These are phyloP conservation scores for Archilochus colubris DNA, from an alignment of 2,113 vertebrate species.

Conservation along the genomic window DNA sequence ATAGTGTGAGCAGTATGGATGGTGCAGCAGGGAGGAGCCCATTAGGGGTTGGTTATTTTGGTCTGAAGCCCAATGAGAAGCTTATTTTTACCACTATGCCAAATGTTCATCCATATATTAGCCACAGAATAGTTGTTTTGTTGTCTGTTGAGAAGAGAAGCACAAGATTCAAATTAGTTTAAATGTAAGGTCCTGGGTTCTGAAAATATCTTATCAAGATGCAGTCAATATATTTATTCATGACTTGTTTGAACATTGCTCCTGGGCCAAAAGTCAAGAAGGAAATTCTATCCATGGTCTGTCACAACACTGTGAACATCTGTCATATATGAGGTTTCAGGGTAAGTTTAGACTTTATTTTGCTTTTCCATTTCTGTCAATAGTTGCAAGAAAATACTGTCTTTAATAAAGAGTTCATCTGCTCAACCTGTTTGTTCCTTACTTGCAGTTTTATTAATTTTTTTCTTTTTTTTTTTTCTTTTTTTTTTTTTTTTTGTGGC, in stretches of 20 bases:
- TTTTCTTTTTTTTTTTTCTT: background rate
- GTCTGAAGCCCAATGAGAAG: background rate
- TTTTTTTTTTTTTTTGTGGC: background rate
- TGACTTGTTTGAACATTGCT: background rate
- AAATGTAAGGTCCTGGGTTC: background rate
- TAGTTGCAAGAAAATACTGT: background rate
- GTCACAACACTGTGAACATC: background rate
- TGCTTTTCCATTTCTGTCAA: background rate
- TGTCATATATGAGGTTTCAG: background rate
- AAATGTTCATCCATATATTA: background rate
- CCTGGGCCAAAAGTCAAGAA: background rate
- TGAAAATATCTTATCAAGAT: background rate
- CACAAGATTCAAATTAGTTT: background rate
- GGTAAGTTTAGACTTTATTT: background rate
- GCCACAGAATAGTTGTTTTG: background rate
- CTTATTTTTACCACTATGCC: background rate
- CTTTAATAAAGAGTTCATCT: background rate
- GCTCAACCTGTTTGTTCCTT: conserved; percentile 22
- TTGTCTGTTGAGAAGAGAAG: background rate
- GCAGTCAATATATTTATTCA: background rate
- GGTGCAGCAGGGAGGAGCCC: background rate
- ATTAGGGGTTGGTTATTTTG: fast-evolving
- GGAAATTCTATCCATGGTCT: background rate
- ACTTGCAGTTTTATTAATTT: background rate
- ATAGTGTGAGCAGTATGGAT: background rate